phyloP scores from a whole-genome alignment of 2,888 invertebrate species.

The Ganaspis brasiliensis region DNA sequence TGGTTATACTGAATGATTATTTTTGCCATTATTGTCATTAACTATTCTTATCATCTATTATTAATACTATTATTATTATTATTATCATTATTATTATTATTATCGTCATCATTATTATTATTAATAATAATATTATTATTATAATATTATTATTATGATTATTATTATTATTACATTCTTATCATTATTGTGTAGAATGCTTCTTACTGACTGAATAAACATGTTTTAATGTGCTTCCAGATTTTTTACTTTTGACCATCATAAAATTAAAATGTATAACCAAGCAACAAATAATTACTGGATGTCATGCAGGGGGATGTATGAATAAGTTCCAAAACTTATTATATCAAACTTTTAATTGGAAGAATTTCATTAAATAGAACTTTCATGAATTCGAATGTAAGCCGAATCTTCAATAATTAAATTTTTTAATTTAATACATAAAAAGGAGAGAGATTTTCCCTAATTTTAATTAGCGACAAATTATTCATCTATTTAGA shows the following conservation, averaged over 20 bases:
- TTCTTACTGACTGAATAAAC: conserved; percentile 80
- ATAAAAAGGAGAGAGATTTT: no score
- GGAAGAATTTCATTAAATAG: no score
- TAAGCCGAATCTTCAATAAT: no score
- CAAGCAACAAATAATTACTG: no score
- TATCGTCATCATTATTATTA: conserved; percentile 58
- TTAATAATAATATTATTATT: conserved; percentile 60
- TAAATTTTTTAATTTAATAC: no score
- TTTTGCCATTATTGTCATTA: conserved; percentile 52
- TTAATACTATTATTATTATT: conserved; percentile 57
- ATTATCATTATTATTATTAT: conserved; percentile 54
- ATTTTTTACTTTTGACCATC: background rate
- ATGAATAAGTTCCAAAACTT: no score
- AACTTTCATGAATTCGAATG: no score
- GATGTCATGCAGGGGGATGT: no score
- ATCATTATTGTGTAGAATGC: conserved; percentile 79
- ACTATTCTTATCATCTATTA: conserved; percentile 54
- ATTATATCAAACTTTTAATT: no score
- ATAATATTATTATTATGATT: background rate
- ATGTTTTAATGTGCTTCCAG: conserved; percentile 78
- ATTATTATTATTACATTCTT: conserved; percentile 67
- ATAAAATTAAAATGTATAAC: no score
- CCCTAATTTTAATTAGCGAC: no score
- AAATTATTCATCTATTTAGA: no score
- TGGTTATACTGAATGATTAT: conserved; percentile 72